Evolutionary conservation across 2,113 vertebrate species (phyloP).

Genomic region (Chamaetylas fuelleborni): DNA sequence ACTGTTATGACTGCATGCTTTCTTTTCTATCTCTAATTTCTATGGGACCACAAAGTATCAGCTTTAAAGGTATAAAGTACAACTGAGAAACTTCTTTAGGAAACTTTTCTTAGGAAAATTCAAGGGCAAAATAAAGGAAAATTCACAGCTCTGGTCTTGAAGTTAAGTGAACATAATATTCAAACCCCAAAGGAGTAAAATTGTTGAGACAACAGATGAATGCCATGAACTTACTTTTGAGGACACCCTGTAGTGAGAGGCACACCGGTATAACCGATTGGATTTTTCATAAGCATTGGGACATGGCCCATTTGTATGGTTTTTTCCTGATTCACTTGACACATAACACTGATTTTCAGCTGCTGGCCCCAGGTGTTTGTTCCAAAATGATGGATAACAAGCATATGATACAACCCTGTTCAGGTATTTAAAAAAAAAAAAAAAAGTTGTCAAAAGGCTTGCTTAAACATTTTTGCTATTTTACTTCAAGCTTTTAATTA

Average conservation of each 20-base stretch:
- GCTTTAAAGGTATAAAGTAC: neutral
- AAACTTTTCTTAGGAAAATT: neutral
- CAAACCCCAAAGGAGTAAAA: neutral
- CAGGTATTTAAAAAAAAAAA: neutral
- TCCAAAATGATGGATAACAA: conserved; percentile 77
- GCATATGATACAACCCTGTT: conserved; percentile 75
- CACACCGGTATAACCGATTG: conserved; percentile 72
- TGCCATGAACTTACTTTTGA: conserved; percentile 70
- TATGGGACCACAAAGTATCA: neutral
- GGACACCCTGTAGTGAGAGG: conserved; percentile 74
- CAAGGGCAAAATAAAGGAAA: neutral
- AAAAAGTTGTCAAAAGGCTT: neutral
- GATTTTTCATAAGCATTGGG: conserved; percentile 73
- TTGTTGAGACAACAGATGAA: neutral
- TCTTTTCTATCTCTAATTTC: neutral
- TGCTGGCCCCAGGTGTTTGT: neutral
- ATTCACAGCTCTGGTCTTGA: neutral
- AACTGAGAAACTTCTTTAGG: neutral
- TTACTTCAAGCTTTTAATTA: neutral
- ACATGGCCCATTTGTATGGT: conserved; percentile 68
- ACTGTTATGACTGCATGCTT: neutral
- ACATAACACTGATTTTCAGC: conserved; percentile 63
- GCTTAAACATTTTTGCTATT: neutral
- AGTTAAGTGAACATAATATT: neutral
- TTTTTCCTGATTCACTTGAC: conserved; percentile 68